phyloP scores from a whole-genome alignment of 2,888 invertebrate species.

The Myopa tessellatipennis region DNA sequence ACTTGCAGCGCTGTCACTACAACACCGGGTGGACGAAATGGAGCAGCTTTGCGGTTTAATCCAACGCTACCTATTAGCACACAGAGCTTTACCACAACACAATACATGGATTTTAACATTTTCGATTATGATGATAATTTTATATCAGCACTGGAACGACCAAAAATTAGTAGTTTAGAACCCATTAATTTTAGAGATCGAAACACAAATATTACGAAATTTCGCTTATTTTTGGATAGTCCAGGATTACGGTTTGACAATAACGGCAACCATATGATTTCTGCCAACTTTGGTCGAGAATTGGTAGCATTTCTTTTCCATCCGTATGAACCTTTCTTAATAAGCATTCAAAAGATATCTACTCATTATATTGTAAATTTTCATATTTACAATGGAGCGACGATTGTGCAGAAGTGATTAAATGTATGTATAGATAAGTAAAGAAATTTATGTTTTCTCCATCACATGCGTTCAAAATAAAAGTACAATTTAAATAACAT shows the following conservation, averaged over 20 bases:
- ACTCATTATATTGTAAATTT: conserved; percentile 95
- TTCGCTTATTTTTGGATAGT: conserved; percentile 74
- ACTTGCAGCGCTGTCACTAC: conserved; percentile 43
- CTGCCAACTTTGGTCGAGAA: conserved; percentile 67
- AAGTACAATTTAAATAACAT: too few species aligned
- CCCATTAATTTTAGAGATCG: conserved; percentile 90
- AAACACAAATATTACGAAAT: conserved; percentile 83
- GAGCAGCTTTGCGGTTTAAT: conserved; percentile 88
- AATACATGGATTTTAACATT: conserved; percentile 89
- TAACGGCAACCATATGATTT: conserved; percentile 72
- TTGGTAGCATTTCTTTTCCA: conserved; percentile 96
- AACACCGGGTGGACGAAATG: conserved; percentile 81
- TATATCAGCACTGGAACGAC: conserved; percentile 95
- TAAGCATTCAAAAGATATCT: conserved; percentile 93
- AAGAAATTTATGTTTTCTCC: conserved; percentile 68
- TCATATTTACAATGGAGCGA: conserved; percentile 79
- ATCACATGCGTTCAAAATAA: too few species aligned
- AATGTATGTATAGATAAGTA: conserved; percentile 66
- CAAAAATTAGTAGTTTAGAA: conserved; percentile 82
- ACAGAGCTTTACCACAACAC: conserved; percentile 92
- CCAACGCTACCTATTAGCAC: conserved; percentile 94
- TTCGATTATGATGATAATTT: conserved; percentile 97
- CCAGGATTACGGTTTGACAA: conserved; percentile 48
- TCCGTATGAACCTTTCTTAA: conserved; percentile 95
- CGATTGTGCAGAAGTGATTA: conserved; percentile 48